Evolutionary conservation across 2,888 invertebrate species (phyloP).

Genomic region (Drosophila mimica): DNA sequence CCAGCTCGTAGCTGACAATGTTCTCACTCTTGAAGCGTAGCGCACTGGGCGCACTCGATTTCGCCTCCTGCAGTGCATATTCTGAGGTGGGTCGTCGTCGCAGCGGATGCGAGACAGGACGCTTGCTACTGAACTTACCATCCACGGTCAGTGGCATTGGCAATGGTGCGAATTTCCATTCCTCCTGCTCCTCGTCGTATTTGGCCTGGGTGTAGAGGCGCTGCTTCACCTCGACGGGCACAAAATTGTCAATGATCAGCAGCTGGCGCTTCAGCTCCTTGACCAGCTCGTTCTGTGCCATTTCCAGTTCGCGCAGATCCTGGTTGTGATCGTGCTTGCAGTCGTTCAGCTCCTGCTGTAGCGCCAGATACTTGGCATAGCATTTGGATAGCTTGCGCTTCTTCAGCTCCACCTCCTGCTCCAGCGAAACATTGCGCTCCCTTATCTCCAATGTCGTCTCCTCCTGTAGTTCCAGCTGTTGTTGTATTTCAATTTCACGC

Average conservation of each 20-base stretch:
- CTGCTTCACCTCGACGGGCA: constrained; percentile 92
- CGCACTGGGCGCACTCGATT: constrained; percentile 76
- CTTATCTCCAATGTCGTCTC: constrained; percentile 95
- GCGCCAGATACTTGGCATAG: constrained; percentile 90
- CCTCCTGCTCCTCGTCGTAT: constrained; percentile 93
- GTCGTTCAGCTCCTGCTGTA: constrained; percentile 92
- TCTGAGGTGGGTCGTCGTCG: constrained; percentile 88
- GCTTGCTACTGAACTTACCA: constrained; percentile 83
- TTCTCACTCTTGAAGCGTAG: constrained; percentile 84
- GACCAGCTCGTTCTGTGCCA: constrained; percentile 95
- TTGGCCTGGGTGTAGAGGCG: constrained; percentile 90
- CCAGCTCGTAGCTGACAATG: constrained; percentile 84
- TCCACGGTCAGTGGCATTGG: constrained; percentile 84
- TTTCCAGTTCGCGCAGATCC: constrained; percentile 96
- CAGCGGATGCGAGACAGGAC: constrained; percentile 88
- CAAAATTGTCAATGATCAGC: constrained; percentile 95
- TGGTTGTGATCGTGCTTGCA: constrained; percentile 94
- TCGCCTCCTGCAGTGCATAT: constrained; percentile 86
- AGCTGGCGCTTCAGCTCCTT: constrained; percentile 95
- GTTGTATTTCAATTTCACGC: constrained; percentile 94
- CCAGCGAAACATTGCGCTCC: constrained; percentile 95
- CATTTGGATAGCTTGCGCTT: constrained; percentile 96
- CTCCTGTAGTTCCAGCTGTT: constrained; percentile 96
- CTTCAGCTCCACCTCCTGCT: constrained; percentile 98
- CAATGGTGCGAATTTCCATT: constrained; percentile 87